These are phyloP conservation scores for Atopsyche davidsoni DNA, from an alignment of 1,140 invertebrate species.

Conservation along the genomic window DNA sequence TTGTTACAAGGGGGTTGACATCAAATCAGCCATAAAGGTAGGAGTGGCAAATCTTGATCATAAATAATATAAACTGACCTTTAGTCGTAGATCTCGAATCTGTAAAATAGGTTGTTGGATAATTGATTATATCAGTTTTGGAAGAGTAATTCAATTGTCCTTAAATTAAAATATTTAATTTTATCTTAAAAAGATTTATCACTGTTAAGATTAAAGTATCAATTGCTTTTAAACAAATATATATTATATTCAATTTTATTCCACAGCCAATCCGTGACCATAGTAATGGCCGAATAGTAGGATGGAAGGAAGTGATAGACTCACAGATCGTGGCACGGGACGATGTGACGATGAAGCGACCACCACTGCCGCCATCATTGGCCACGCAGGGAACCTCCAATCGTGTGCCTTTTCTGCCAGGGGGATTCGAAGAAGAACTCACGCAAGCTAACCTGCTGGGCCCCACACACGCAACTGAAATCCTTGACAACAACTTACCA, in stretches of 20 bases:
- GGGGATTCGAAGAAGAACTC: slow-evolving; percentile 43
- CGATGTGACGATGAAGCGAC: slow-evolving; percentile 42
- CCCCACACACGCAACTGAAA: slow-evolving; percentile 24
- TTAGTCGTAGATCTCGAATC: too few relatives aligned
- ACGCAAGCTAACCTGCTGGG: slow-evolving; percentile 25
- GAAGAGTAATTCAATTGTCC: too few relatives aligned
- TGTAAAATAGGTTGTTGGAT: too few relatives aligned
- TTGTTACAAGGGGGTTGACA: slow-evolving; percentile 36
- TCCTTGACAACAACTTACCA: slow-evolving; percentile 32
- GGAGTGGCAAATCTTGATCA: slow-evolving; percentile 35
- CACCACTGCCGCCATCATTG: slow-evolving; percentile 40
- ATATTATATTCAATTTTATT: slow-evolving; percentile 11
- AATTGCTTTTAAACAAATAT: background rate
- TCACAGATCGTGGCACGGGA: slow-evolving; percentile 41
- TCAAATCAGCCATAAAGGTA: slow-evolving; percentile 36
- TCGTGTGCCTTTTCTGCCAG: slow-evolving; percentile 45
- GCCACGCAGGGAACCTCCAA: slow-evolving; percentile 41
- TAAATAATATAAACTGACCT: too few relatives aligned
- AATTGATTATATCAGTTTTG: too few relatives aligned
- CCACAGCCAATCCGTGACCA: slow-evolving; percentile 38
- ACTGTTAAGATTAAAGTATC: background rate
- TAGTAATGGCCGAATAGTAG: slow-evolving; percentile 40
- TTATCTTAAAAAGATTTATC: slow-evolving; percentile 4
- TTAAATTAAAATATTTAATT: too few relatives aligned
- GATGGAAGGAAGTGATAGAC: slow-evolving; percentile 39